phyloP scores from a whole-genome alignment of 2,888 invertebrate species.

The Ophioninae sp. region DNA sequence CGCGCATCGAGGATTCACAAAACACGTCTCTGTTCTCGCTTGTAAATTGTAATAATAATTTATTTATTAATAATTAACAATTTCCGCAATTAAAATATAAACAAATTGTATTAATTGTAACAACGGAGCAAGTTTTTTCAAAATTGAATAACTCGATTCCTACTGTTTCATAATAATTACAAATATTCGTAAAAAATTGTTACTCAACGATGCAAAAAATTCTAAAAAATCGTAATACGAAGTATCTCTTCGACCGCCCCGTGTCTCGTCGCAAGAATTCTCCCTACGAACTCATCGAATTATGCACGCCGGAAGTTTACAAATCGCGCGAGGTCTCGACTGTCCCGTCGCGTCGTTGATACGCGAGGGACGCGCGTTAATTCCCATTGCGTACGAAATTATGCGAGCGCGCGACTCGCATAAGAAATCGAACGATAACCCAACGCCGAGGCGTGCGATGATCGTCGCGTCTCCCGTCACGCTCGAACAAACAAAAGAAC shows the following conservation, averaged over 20 bases:
- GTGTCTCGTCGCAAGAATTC: no score
- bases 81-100: not conserved
- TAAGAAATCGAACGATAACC: conserved; percentile 42
- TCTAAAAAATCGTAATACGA: not conserved
- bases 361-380: conserved; percentile 23
- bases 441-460: conserved; percentile 21
- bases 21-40: not conserved
- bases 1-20: not conserved
- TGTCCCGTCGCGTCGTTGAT: not conserved
- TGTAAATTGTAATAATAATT: no score
- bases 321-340: conserved; percentile 6
- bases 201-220: no score
- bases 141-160: no score
- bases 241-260: no score
- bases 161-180: no score
- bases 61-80: no score
- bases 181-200: no score
- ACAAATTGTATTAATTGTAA: no score
- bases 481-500: conserved; percentile 49
- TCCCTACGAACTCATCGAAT: conserved; percentile 6
- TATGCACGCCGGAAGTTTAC: conserved; percentile 43
- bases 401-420: conserved; percentile 50
- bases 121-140: no score
- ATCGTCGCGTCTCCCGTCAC: conserved; percentile 29
- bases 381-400: conserved; percentile 43